Evolutionary conservation across 2,797 vertebrate species (phyloP).

Genomic region (Diplodus sargus): DNA sequence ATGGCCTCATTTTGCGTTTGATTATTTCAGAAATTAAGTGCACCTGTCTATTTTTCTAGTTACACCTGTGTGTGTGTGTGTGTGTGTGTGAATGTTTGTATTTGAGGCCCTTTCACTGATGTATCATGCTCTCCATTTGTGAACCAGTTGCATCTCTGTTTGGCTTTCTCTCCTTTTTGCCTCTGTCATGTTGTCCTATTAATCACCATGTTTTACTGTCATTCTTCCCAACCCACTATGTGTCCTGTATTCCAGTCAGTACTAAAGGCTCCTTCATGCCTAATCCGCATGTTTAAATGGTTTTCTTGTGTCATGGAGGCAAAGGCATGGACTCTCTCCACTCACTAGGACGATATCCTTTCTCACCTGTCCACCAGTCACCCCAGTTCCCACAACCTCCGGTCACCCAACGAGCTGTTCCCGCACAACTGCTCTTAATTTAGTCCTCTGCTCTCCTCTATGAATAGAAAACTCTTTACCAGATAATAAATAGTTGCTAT

Average conservation of each 20-base stretch:
- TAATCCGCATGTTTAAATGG: slow-evolving; percentile 3
- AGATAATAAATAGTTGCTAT: slow-evolving; percentile 54
- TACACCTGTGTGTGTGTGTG: too few species aligned
- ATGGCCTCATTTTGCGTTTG: too few species aligned
- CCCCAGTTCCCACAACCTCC: slow-evolving; percentile 45
- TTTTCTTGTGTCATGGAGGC: slow-evolving; percentile 2
- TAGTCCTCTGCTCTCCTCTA: slow-evolving; percentile 41
- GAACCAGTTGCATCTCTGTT: neutral
- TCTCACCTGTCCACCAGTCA: slow-evolving; percentile 38
- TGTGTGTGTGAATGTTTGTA: too few species aligned
- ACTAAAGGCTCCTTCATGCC: slow-evolving; percentile 9
- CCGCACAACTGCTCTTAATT: slow-evolving; percentile 49
- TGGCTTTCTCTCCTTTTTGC: neutral
- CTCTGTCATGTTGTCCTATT: too few species aligned
- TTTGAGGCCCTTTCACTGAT: too few species aligned
- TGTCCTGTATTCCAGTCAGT: slow-evolving; percentile 31
- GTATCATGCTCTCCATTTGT: neutral
- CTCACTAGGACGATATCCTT: slow-evolving; percentile 21
- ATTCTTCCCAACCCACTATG: neutral
- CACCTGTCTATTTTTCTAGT: too few species aligned
- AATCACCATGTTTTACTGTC: too few species aligned
- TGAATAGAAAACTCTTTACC: slow-evolving; percentile 62
- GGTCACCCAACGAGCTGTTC: slow-evolving; percentile 56
- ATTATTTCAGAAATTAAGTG: too few species aligned
- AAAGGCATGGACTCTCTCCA: neutral